phyloP scores from a whole-genome alignment of 2,113 vertebrate species.

The Sus scrofa region DNA sequence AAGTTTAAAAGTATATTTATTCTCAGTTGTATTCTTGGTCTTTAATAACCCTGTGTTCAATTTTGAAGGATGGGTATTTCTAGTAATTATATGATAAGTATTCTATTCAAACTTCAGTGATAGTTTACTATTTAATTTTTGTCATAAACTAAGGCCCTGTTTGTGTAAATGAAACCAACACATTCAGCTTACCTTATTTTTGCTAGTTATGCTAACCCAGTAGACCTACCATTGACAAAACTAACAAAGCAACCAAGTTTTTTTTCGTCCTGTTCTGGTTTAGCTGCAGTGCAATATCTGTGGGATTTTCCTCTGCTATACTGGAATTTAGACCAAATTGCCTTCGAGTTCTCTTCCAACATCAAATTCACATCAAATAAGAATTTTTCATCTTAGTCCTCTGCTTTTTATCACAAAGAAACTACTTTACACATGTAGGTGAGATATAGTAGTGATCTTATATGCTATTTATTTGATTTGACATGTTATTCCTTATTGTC shows the following conservation, averaged over 20 bases:
- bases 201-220: not conserved
- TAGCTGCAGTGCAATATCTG: not conserved
- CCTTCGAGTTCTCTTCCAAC: not conserved
- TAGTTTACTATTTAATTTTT: not conserved
- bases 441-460: conserved; percentile 20
- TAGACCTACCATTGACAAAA: not conserved
- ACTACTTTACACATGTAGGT: not conserved
- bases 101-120: not conserved
- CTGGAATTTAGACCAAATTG: not conserved
- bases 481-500: not conserved
- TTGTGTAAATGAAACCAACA: conserved; percentile 8
- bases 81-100: not conserved
- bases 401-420: conserved; percentile 1
- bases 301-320: not conserved
- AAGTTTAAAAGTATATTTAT: not conserved
- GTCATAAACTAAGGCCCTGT: not conserved
- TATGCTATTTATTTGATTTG: not conserved
- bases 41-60: not conserved
- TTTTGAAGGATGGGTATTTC: not conserved
- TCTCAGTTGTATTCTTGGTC: not conserved
- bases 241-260: not conserved
- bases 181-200: not conserved
- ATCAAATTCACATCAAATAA: conserved; percentile 6
- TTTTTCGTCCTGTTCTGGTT: not conserved
- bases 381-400: not conserved